These are phyloP conservation scores for Percopsis transmontana DNA, from an alignment of 2,113 vertebrate genomes.

Conservation along the genomic window DNA sequence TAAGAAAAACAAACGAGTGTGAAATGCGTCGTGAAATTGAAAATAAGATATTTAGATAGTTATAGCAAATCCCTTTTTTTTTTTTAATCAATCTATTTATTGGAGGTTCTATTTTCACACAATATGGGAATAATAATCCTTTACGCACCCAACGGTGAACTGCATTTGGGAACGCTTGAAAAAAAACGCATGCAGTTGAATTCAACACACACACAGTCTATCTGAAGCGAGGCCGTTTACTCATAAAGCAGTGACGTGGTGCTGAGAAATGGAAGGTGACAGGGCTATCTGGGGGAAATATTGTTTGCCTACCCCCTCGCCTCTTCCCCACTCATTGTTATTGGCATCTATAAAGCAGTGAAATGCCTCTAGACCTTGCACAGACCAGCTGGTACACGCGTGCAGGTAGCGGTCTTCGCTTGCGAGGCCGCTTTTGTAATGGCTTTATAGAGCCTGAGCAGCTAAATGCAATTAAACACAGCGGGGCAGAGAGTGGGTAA, in stretches of 20 bases:
- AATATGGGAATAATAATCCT: too few relatives aligned
- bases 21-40: too few relatives aligned
- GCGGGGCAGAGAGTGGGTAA: background rate
- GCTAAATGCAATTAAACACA: background rate
- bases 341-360: slow-evolving; percentile 31
- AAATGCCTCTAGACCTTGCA: slow-evolving; percentile 29
- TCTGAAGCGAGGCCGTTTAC: background rate
- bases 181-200: background rate
- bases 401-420: slow-evolving; percentile 1
- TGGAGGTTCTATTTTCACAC: too few relatives aligned
- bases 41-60: too few relatives aligned
- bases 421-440: slow-evolving; percentile 10
- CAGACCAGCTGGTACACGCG: background rate
- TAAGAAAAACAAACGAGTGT: too few relatives aligned
- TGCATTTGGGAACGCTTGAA: background rate
- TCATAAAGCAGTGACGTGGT: slow-evolving; percentile 34
- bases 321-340: slow-evolving; percentile 31
- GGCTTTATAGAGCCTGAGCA: background rate
- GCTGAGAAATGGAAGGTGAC: slow-evolving; percentile 39
- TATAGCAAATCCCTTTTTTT: too few relatives aligned
- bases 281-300: slow-evolving; percentile 31
- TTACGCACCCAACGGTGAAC: too few relatives aligned
- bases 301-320: slow-evolving; percentile 17
- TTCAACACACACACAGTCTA: background rate
- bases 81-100: background rate